phyloP scores from a whole-genome alignment of 1,140 invertebrate genomes.

The Drosophila busckii region DNA sequence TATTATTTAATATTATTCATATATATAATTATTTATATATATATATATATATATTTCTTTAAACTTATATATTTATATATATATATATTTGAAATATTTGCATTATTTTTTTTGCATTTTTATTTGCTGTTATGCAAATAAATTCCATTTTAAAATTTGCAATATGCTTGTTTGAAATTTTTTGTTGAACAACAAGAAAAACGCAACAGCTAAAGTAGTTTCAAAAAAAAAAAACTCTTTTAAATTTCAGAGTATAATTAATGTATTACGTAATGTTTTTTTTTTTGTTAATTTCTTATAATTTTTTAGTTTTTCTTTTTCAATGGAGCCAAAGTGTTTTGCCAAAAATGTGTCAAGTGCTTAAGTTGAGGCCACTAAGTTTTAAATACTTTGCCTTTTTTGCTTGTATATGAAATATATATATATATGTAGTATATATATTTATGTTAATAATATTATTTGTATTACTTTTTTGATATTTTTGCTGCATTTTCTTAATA shows the following conservation, averaged over 20 bases:
- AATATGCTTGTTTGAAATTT: conserved; percentile 6
- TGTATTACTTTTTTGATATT: conserved; percentile 52
- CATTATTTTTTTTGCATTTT: conserved; percentile 17
- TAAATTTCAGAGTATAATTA: conserved; percentile 2
- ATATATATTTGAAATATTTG: conserved; percentile 41
- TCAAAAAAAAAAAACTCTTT: conserved; percentile 21
- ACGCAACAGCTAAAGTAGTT: no score
- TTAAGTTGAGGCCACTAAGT: conserved; percentile 33
- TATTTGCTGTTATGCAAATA: not conserved
- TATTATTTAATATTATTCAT: conserved; percentile 65
- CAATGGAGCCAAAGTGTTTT: conserved; percentile 17
- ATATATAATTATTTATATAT: conserved; percentile 36
- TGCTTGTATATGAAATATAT: conserved; percentile 37
- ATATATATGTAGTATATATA: conserved; percentile 22
- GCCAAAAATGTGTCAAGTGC: conserved; percentile 21
- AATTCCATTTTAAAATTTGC: conserved; percentile 1
- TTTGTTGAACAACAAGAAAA: conserved; percentile 26
- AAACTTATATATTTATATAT: conserved; percentile 40
- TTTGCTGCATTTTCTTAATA: conserved; percentile 31
- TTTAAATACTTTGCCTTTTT: conserved; percentile 14
- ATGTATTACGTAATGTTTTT: conserved; percentile 29
- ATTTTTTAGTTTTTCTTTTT: not conserved
- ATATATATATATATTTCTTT: conserved; percentile 34
- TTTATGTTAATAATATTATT: conserved; percentile 23
- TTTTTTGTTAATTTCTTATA: not conserved